phyloP scores from a whole-genome alignment of 64 coral and sea anemone genomes.

The Cladopsammia gracilis region DNA sequence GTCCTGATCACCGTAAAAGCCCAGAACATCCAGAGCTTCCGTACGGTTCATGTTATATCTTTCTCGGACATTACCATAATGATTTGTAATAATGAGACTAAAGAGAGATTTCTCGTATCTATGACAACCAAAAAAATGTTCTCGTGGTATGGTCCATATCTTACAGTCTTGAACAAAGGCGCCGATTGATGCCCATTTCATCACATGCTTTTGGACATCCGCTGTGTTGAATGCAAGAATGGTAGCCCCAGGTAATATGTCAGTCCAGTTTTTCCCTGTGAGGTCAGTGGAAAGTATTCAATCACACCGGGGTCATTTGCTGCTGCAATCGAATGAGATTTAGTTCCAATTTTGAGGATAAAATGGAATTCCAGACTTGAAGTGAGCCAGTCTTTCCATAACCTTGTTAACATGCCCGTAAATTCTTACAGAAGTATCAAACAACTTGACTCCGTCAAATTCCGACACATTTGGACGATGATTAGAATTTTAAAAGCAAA shows the following conservation, averaged over 20 bases:
- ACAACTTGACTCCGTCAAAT: conserved; percentile 56
- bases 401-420: neutral
- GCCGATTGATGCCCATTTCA: conserved; percentile 66
- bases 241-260: conserved; percentile 5
- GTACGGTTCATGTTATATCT: too few relatives aligned
- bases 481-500: conserved; percentile 73
- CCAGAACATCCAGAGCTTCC: too few relatives aligned
- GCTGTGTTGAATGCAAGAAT: conserved; percentile 62
- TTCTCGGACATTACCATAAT: too few relatives aligned
- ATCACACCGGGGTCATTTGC: conserved; percentile 50
- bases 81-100: conserved; percentile 45
- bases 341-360: neutral
- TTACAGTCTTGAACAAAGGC: conserved; percentile 55
- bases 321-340: conserved; percentile 12
- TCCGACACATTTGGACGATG: conserved; percentile 22
- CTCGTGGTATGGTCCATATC: conserved; percentile 13
- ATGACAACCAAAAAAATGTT: conserved; percentile 61
- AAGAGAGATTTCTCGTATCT: conserved; percentile 63
- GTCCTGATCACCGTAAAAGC: too few relatives aligned
- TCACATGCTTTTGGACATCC: conserved; percentile 14
- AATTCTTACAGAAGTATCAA: conserved; percentile 60
- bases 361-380: conserved; percentile 32
- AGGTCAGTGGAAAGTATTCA: conserved; percentile 65
- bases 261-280: neutral
- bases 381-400: conserved; percentile 20